These are phyloP conservation scores for Plecotus auritus DNA, from an alignment of 2,113 vertebrate species.

Conservation along the genomic window DNA sequence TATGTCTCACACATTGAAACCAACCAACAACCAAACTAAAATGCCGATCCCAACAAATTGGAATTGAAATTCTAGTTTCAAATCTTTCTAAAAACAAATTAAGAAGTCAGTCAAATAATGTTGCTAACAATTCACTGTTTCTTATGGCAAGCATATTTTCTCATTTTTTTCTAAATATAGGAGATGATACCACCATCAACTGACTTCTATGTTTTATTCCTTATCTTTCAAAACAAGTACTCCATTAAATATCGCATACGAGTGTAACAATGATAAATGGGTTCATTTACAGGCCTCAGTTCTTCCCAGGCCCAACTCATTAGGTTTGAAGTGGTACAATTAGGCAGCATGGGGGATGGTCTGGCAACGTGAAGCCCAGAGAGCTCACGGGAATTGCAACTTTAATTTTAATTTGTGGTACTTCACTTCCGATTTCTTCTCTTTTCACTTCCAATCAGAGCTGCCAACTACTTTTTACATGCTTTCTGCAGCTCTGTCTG, in stretches of 20 bases:
- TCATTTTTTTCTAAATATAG: conserved; percentile 13
- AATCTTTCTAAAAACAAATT: background rate
- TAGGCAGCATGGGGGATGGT: background rate
- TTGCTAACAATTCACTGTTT: background rate
- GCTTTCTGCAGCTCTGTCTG: conserved; percentile 32
- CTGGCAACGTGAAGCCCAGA: background rate
- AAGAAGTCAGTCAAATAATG: background rate
- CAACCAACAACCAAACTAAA: background rate
- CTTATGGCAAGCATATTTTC: background rate
- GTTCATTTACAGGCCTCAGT: conserved; percentile 3
- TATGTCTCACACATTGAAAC: background rate
- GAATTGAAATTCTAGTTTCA: background rate
- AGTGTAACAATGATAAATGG: conserved; percentile 29
- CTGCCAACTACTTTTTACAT: conserved; percentile 45
- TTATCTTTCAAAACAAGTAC: conserved; percentile 46
- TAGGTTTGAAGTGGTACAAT: conserved; percentile 31
- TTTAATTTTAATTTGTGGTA: conserved; percentile 64
- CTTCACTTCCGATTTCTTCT: conserved; percentile 56
- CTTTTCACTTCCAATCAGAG: conserved; percentile 53
- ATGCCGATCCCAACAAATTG: background rate
- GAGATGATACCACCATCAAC: background rate
- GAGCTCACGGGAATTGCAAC: background rate
- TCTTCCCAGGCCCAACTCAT: conserved; percentile 29
- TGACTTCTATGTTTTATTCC: conserved; percentile 26
- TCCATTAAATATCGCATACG: conserved; percentile 48